Conservation (phyloP, 2,797 vertebrate species). For the Toxotes lorentzi region DNA sequence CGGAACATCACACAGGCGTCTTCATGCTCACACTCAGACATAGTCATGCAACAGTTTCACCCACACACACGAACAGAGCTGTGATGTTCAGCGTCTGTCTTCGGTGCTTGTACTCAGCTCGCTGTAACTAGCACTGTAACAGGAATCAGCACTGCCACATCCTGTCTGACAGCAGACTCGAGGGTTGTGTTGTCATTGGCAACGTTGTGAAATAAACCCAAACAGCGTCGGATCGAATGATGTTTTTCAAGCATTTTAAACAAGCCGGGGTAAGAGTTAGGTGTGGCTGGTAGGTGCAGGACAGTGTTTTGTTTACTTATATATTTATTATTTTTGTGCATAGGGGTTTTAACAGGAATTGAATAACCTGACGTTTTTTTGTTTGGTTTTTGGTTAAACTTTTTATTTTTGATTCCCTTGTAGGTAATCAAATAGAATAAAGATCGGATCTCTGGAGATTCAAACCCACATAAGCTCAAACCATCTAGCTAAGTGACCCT, state of each 20-base stretch:
- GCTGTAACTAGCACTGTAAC: slow-evolving; percentile 56
- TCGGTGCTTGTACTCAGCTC: slow-evolving; percentile 9
- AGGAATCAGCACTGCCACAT: slow-evolving; percentile 73
- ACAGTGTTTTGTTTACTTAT: not conserved
- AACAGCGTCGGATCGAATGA: slow-evolving; percentile 23
- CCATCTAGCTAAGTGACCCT: no score
- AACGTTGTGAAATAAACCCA: slow-evolving; percentile 63
- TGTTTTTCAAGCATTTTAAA: not conserved
- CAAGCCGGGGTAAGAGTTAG: not conserved
- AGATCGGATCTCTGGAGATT: not conserved
- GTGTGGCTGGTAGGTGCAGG: not conserved
- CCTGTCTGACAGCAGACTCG: slow-evolving; percentile 63
- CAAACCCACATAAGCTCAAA: not conserved
- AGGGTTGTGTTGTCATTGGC: slow-evolving; percentile 65
- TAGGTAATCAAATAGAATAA: not conserved
- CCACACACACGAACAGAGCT: slow-evolving; percentile 5
- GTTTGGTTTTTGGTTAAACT: not conserved
- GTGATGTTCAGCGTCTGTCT: slow-evolving; percentile 14
- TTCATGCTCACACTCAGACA: not conserved
- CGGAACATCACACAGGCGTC: not conserved
- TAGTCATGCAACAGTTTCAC: slow-evolving; percentile 10
- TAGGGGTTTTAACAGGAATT: not conserved
- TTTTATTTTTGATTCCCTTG: not conserved
- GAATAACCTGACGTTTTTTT: no score
- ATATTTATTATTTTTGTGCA: not conserved